Conservation (phyloP, 2,888 invertebrate species). For the Dolichomitus sp. region DNA sequence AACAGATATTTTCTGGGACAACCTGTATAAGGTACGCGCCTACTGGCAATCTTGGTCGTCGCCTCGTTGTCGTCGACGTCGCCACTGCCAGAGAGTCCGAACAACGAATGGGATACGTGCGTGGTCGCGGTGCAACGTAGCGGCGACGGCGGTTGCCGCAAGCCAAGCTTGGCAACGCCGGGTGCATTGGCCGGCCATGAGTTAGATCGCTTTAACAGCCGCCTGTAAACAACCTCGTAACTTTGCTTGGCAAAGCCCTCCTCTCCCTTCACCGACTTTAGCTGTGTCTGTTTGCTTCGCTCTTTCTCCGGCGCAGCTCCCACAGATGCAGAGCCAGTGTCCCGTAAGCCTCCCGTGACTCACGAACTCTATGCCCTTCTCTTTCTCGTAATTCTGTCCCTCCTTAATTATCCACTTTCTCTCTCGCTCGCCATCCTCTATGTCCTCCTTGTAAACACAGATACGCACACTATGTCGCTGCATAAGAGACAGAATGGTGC, state of each 20-base stretch:
- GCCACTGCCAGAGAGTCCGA: constrained; percentile 30
- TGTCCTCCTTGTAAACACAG: constrained; percentile 10
- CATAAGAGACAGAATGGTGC: constrained; percentile 5
- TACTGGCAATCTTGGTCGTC: constrained; percentile 29
- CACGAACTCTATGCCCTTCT: constrained; percentile 16
- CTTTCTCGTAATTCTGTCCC: constrained; percentile 2
- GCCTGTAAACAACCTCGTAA: constrained; percentile 83
- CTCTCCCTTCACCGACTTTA: constrained; percentile 58
- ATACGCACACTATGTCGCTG: neutral
- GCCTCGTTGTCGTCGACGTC: constrained; percentile 8
- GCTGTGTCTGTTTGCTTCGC: constrained; percentile 41
- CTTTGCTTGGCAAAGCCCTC: constrained; percentile 71
- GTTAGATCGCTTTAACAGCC: constrained; percentile 82
- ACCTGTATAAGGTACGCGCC: constrained; percentile 51
- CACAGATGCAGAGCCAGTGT: constrained; percentile 24
- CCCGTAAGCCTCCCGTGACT: constrained; percentile 23
- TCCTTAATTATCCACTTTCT: neutral
- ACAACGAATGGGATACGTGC: constrained; percentile 57
- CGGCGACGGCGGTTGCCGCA: constrained; percentile 67
- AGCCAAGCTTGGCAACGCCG: constrained; percentile 76
- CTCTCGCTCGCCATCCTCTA: constrained; percentile 10
- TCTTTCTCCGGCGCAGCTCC: constrained; percentile 31
- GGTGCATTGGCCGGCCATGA: constrained; percentile 84
- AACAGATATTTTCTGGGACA: constrained; percentile 35
- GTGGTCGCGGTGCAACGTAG: constrained; percentile 67